Conservation (phyloP, 64 coral and sea anemone genomes). For the Astreopora myriophthalma region DNA sequence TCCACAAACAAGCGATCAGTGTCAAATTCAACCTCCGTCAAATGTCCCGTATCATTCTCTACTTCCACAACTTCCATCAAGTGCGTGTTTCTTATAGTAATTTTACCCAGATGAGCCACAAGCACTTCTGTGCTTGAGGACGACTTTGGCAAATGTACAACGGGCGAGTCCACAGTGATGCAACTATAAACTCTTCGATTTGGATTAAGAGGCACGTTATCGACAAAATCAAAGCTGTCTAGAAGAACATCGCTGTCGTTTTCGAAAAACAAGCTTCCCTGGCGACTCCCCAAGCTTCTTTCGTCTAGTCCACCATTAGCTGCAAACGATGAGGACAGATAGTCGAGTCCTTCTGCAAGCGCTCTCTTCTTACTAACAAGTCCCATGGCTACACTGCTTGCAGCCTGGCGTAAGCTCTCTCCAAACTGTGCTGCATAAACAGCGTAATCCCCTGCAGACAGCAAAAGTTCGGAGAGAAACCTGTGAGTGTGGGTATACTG, state of each 20-base stretch:
- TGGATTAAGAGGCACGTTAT: constrained; percentile 13
- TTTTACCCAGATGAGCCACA: constrained; percentile 88
- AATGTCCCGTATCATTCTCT: constrained; percentile 22
- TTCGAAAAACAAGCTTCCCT: constrained; percentile 66
- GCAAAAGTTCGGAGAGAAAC: constrained; percentile 87
- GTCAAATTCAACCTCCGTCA: constrained; percentile 59
- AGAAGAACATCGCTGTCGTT: constrained; percentile 56
- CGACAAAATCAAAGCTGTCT: constrained; percentile 70
- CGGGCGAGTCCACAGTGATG: constrained; percentile 82
- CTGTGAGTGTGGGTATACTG: constrained; percentile 94
- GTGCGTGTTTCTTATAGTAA: constrained; percentile 91
- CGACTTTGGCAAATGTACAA: constrained; percentile 80
- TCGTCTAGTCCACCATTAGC: constrained; percentile 33
- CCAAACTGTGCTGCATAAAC: constrained; percentile 86
- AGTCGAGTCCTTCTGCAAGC: constrained; percentile 85
- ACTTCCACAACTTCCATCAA: constrained; percentile 72
- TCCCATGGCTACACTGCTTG: constrained; percentile 92
- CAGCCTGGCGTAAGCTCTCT: constrained; percentile 88
- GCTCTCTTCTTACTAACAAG: constrained; percentile 95
- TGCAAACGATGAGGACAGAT: constrained; percentile 92
- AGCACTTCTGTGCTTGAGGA: constrained; percentile 79
- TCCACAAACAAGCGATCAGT: constrained; percentile 89
- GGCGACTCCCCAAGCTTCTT: constrained; percentile 60
- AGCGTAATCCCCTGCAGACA: constrained; percentile 91
- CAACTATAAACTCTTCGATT: constrained; percentile 79